phyloP scores from a whole-genome alignment of 37 sponge, comb jelly and placozoan genomes.

The Lycopodina hypogea region DNA sequence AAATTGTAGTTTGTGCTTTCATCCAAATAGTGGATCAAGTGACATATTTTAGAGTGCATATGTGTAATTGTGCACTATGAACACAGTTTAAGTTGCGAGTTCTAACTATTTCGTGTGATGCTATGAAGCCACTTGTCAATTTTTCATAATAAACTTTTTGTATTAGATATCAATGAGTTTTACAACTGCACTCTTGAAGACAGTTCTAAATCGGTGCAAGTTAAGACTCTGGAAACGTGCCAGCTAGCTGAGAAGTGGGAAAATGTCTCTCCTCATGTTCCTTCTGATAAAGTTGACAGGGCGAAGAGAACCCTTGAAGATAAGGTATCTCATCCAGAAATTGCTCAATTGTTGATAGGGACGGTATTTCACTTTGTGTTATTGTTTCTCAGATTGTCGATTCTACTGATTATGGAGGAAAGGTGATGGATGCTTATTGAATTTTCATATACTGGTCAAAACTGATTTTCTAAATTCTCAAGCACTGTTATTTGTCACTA shows the following conservation, averaged over 20 bases:
- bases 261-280: conserved; percentile 52
- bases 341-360: neutral
- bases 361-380: no score
- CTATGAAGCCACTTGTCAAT: no score
- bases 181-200: conserved; percentile 74
- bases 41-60: neutral
- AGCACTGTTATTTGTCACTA: no score
- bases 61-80: no score
- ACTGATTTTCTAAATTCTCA: no score
- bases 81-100: no score
- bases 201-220: conserved; percentile 27
- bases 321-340: neutral
- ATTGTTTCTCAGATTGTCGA: conserved; percentile 7
- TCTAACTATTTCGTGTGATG: no score
- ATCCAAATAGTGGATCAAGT: neutral
- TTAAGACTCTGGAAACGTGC: conserved; percentile 62
- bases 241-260: conserved; percentile 74
- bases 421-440: conserved; percentile 13
- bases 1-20: neutral
- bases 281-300: conserved; percentile 14
- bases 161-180: conserved; percentile 88
- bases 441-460: neutral
- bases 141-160: no score
- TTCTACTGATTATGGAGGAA: conserved; percentile 4
- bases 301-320: conserved; percentile 36